Percentiles rank a stretch among this genome's conserved stretches.
Conservation (phyloP, 2,888 invertebrate genomes). For the Andricus quercusramuli region DNA sequence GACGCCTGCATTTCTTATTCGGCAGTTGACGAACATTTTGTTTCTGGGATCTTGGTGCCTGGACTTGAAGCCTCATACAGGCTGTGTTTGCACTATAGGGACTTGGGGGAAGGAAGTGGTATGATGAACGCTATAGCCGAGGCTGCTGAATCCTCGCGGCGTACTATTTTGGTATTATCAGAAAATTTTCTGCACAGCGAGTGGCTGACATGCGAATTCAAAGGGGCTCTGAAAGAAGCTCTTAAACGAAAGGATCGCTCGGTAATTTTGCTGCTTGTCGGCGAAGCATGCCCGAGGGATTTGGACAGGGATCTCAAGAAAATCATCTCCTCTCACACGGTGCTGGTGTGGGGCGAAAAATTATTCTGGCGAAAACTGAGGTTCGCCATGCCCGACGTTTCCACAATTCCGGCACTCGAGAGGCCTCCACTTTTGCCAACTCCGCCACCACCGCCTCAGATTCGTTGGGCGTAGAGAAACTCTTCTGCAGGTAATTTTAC, state of each 20-base stretch:
- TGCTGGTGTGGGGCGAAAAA: slow-evolving; percentile 96
- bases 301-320: slow-evolving; percentile 94
- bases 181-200: slow-evolving; percentile 96
- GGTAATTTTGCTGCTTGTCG: slow-evolving; percentile 93
- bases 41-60: slow-evolving; percentile 92
- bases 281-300: slow-evolving; percentile 92
- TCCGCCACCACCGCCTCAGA: slow-evolving; percentile 77
- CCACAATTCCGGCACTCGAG: slow-evolving; percentile 72
- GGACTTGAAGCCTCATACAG: slow-evolving; percentile 93
- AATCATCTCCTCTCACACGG: slow-evolving; percentile 93
- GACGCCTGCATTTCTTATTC: slow-evolving; percentile 98
- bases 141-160: slow-evolving; percentile 93
- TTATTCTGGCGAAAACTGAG: slow-evolving; percentile 98
- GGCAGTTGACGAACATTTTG: slow-evolving; percentile 94
- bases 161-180: slow-evolving; percentile 93
- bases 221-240: slow-evolving; percentile 94
- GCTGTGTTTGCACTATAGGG: slow-evolving; percentile 94
- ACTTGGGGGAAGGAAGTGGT: slow-evolving; percentile 92
- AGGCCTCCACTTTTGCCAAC: slow-evolving; percentile 73
- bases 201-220: slow-evolving; percentile 97
- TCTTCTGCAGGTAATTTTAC: slow-evolving; percentile 57
- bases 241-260: slow-evolving; percentile 91
- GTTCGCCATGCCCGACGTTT: slow-evolving; percentile 91
- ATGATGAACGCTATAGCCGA: slow-evolving; percentile 95
- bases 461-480: slow-evolving; percentile 86